Base-by-base conservation (phyloP, 2,888 invertebrate species). In the Limenitis camilla region DNA sequence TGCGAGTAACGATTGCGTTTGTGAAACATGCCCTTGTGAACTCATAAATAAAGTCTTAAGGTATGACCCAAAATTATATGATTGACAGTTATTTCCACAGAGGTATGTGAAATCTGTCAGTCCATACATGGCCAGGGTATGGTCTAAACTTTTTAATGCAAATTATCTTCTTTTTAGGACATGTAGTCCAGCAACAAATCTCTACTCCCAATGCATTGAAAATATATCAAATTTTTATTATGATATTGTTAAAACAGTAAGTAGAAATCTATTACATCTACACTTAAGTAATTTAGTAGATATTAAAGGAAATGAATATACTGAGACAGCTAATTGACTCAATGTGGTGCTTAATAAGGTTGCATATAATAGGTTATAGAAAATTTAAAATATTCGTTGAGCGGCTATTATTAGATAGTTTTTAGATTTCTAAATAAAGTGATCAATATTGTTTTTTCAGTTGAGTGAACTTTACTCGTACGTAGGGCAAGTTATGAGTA, bases 21-120 rank as follows among this genome's bases (percentile, higher is more conserved):
- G 81, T 40, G 45, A 31, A 31, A 39, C 35, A 5, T 40, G 56
- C 8, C 45, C 45, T 30, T 45, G 45, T 30, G 29, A 45, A 0
- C 50, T 69, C 0, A 62, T 79, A 8, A 72, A 72, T 0, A 60
- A 61, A 11, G 42, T 72, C 5, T 6, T 71, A 1, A 60, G 60
- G 78, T 78, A 39, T n/a, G n/a, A n/a, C n/a, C n/a, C n/a, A n/a
- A n/a, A n/a, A n/a, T n/a, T n/a, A n/a, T n/a, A n/a, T n/a, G n/a
- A n/a, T n/a, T n/a, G n/a, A n/a, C n/a, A n/a, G 19, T 19, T 19
- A 2, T 19, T 19, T 19, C 19, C 19, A 19, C 3, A 3, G 19
- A 19, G 19, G 19, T n/a, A n/a, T n/a, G n/a, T n/a, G n/a, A n/a
- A n/a, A n/a, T n/a, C n/a, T n/a, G n/a, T n/a, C n/a, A n/a, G n/a